Evolutionary conservation across 2,113 vertebrate genomes (phyloP), one percentile per base, ranked within the genome.

Genomic region (Falcunculus frontatus): DNA sequence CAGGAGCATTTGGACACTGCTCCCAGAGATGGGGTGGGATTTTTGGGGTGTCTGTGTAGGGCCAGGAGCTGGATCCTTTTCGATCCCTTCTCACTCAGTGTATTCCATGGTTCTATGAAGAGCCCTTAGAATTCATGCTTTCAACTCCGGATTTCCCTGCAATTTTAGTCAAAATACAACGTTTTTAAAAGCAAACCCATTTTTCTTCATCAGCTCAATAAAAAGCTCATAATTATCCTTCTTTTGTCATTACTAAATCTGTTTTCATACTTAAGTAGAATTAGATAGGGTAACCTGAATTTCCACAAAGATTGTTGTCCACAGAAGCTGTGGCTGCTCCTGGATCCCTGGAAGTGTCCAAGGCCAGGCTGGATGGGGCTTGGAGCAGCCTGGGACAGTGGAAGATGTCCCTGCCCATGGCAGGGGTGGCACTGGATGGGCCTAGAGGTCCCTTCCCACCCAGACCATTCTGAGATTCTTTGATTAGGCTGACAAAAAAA

Each of bases 341-440:
- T 59, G 72, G 22, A 67, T 81, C 44, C 60, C 37, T 67, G 86
- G 60, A 2, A 65, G 19, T 57, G 44, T 20, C 59, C 68, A 16
- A 65, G 52, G 18, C 42, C 12, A 20, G 37, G 27, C 0, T 57
- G 75, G 35, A 76, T 4, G 3, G 4, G 35, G 11, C 20, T 67
- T 50, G 26, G 76, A 73, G 12, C 35, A 50, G 0, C 22, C 42
- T 57, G 59, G 44, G 52, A 11, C 0, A 9, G 11, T 33, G 76
- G 32, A 0, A 73, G 1, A 1, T 73, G 42, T 10, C 50, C 35
- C 75, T 72, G 26, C 14, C n/a, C 20, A 17, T 26, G 56, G n/a
- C n/a, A 32, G 13, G 11, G 16, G 4, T 35, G 42, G 12, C 1
- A 33, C 8, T 33, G 37, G 44, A 20, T 50, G 49, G 0, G 0